Conservation (phyloP, 1,140 invertebrate genomes). For the Papilio polyxenes region DNA sequence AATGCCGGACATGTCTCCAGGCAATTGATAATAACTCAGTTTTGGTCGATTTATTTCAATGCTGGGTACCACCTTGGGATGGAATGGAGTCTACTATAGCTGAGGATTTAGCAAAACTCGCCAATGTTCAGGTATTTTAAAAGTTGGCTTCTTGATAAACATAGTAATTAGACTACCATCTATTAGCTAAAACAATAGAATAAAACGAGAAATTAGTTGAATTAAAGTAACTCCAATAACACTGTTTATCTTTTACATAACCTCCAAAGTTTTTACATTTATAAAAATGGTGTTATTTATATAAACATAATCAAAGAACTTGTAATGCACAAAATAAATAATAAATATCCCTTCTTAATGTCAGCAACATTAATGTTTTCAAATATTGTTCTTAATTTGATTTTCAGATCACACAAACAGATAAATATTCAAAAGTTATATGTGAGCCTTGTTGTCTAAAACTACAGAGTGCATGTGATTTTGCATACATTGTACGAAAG, state of each 20-base stretch:
- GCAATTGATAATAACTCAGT: conserved; percentile 44
- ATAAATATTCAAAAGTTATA: conserved; percentile 61
- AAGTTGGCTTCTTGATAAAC: neutral
- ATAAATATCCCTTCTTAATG: neutral
- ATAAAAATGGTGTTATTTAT: no score
- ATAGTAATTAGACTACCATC: neutral
- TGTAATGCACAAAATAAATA: no score
- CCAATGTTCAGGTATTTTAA: conserved; percentile 53
- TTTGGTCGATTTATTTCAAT: conserved; percentile 59
- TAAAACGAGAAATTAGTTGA: no score
- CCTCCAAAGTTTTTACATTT: no score
- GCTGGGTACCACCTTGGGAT: conserved; percentile 60
- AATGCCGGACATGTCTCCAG: conserved; percentile 67
- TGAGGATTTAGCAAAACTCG: conserved; percentile 62
- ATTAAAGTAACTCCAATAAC: no score
- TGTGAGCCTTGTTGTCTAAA: conserved; percentile 62
- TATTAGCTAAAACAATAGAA: no score
- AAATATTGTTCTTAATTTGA: neutral
- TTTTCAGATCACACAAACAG: conserved; percentile 58
- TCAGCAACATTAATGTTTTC: neutral
- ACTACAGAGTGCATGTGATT: conserved; percentile 57
- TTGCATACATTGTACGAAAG: conserved; percentile 51
- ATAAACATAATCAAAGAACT: no score
- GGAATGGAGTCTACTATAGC: conserved; percentile 61
- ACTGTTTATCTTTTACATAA: no score